Evolutionary conservation across 1,140 invertebrate genomes (phyloP).

Genomic region (Rhyzopertha dominica): DNA sequence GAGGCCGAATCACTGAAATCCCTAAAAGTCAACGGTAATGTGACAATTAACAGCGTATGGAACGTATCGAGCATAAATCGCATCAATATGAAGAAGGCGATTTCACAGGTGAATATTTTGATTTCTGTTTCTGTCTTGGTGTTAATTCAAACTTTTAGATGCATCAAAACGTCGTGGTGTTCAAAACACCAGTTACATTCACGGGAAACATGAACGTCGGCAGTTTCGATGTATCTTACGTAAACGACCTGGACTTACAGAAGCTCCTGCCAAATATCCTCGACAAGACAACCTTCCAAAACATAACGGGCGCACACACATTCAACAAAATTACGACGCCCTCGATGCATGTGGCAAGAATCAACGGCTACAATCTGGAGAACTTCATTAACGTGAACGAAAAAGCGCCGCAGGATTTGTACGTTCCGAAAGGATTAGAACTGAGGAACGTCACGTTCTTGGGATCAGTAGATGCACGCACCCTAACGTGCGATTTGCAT

Average conservation of each 20-base stretch:
- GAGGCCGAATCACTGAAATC: conserved; percentile 13
- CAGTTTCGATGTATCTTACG: conserved; percentile 18
- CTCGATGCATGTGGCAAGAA: conserved; percentile 20
- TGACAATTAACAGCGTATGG: conserved; percentile 22
- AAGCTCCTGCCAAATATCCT: conserved; percentile 24
- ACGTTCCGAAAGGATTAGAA: conserved; percentile 15
- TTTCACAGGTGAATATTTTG: too few relatives aligned
- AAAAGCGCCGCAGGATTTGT: conserved; percentile 21
- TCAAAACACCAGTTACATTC: too few relatives aligned
- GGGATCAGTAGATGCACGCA: too few relatives aligned
- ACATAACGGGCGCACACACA: conserved; percentile 25
- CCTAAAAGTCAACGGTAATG: conserved; percentile 27
- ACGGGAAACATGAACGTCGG: conserved; percentile 18
- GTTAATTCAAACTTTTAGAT: too few relatives aligned
- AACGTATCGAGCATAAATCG: conserved; percentile 32
- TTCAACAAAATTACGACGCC: conserved; percentile 23
- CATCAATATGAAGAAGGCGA: conserved; percentile 20
- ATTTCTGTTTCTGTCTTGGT: too few relatives aligned
- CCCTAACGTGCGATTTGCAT: too few relatives aligned
- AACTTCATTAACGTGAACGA: conserved; percentile 28
- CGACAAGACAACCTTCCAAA: conserved; percentile 28
- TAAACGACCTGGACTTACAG: conserved; percentile 31
- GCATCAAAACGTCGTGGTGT: too few relatives aligned
- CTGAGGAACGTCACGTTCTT: conserved; percentile 27
- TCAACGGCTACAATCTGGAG: conserved; percentile 30